phyloP scores from a whole-genome alignment of 1,140 invertebrate genomes.

The Pygmarrhopalites habei region DNA sequence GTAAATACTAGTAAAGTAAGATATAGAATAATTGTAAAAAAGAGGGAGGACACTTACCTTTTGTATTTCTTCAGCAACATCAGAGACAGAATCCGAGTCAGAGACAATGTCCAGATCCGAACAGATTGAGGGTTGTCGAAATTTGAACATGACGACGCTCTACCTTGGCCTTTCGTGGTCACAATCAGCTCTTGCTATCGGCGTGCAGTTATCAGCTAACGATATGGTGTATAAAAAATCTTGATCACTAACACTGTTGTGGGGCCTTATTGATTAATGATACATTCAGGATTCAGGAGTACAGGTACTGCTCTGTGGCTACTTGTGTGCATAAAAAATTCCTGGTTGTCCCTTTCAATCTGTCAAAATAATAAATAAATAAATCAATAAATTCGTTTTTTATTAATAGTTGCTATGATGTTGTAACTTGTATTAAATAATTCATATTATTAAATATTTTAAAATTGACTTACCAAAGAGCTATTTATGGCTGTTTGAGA shows the following conservation, averaged over 20 bases:
- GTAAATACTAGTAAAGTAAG: neutral
- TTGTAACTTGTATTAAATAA: too few relatives aligned
- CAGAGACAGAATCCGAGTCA: constrained; percentile 3
- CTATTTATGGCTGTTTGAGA: constrained; percentile 31
- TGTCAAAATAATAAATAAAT: neutral
- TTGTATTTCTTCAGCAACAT: neutral
- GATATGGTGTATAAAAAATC: too few relatives aligned
- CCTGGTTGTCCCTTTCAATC: neutral
- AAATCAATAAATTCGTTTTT: neutral
- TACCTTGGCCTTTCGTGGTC: neutral
- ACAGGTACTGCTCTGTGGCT: constrained; percentile 2
- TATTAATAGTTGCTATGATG: too few relatives aligned
- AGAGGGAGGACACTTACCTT: neutral
- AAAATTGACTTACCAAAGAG: neutral
- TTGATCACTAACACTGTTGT: too few relatives aligned
- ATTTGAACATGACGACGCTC: constrained; percentile 19
- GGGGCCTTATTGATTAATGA: too few relatives aligned
- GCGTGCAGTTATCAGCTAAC: too few relatives aligned
- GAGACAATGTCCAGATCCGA: neutral
- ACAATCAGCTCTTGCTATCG: too few relatives aligned
- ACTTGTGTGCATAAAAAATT: neutral
- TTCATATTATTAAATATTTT: neutral
- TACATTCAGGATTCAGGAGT: neutral
- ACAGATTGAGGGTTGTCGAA: constrained; percentile 11
- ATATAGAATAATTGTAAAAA: neutral